Evolutionary conservation across 2,888 invertebrate genomes (phyloP), one percentile per base, ranked within the genome.

Genomic region (Heteromyza rotundicornis): DNA sequence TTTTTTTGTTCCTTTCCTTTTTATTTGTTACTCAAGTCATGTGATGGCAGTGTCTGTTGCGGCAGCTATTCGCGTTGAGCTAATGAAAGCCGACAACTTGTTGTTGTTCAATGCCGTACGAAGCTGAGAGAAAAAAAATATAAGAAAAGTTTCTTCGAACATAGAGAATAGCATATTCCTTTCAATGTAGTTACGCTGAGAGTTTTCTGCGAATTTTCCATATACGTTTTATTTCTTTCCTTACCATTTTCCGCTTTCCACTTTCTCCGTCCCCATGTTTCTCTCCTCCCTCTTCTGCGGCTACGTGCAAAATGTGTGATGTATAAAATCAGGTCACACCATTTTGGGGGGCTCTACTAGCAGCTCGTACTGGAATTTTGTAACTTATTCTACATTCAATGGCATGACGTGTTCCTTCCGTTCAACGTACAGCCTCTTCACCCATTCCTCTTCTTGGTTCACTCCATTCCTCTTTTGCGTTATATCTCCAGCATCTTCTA

Each of bases 271-370:
- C n/a, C n/a, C n/a, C n/a, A n/a, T n/a, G n/a, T n/a, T n/a, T n/a
- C n/a, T n/a, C n/a, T n/a, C n/a, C n/a, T n/a, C n/a, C n/a, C n/a
- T n/a, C n/a, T n/a, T n/a, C n/a, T n/a, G n/a, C n/a, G n/a, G n/a
- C n/a, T n/a, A n/a, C n/a, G n/a, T n/a, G n/a, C n/a, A n/a, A 20
- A 47, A 14, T 2, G 47, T 17, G 8, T 57, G 27, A 19, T 24
- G 8, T 24, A 23, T 16, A 23, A 58, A 58, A 58, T 51, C 58
- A 58, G 58, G 58, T 58, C 58, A 58, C 40, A 58, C 23, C 51
- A 36, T 36, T n/a, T 52, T 10, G 40, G 57, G 47, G 20, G 17
- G 10, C 40, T 47, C n/a, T 20, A 7, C 10, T n/a, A n/a, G n/a
- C n/a, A n/a, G 7, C 19, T 47, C 19, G 47, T 47, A 47, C 17